Percentiles rank a stretch among this genome's conserved stretches.
Conservation (phyloP, 2,888 invertebrate species). For the Acrocyrtus sp. region DNA sequence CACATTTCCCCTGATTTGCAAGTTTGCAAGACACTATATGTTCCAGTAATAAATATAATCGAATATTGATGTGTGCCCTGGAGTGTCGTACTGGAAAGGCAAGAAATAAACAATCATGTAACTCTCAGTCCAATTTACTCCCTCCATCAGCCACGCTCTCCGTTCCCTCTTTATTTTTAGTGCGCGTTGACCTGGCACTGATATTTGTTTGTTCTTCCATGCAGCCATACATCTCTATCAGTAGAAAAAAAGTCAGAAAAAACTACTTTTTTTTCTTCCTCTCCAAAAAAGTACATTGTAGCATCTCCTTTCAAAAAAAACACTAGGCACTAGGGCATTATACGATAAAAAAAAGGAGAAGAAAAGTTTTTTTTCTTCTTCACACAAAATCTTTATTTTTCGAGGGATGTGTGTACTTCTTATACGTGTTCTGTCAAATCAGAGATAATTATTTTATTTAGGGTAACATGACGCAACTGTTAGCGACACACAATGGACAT, state of each 20-base stretch:
- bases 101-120: too few species aligned
- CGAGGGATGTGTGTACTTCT: neutral
- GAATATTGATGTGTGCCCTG: too few species aligned
- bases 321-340: neutral
- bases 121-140: too few species aligned
- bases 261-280: neutral
- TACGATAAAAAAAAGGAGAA: neutral
- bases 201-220: neutral
- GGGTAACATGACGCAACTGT: constrained; percentile 8
- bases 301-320: neutral
- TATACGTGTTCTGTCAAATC: constrained; percentile 6
- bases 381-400: neutral
- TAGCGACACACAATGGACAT: neutral
- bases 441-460: constrained; percentile 23
- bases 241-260: neutral
- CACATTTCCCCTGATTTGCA: too few species aligned
- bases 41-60: too few species aligned
- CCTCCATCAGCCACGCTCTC: too few species aligned
- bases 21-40: too few species aligned
- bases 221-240: neutral
- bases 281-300: neutral
- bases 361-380: neutral
- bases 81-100: too few species aligned
- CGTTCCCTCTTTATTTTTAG: too few species aligned
- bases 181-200: neutral